Evolutionary conservation across 1,140 invertebrate species (phyloP).

Genomic region (silkworm (Bombyx mori)): DNA sequence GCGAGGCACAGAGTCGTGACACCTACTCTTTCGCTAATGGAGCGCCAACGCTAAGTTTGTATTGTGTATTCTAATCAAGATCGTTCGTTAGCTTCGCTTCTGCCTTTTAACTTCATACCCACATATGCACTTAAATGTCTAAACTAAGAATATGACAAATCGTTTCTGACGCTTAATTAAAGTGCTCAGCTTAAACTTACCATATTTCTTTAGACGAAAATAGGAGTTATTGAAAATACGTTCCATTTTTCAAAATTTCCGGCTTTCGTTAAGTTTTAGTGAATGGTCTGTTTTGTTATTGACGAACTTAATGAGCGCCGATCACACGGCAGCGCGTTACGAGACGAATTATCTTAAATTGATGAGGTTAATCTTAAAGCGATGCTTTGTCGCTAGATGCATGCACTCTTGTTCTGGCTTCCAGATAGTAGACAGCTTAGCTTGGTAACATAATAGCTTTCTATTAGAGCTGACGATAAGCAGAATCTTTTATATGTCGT

Average conservation of each 20-base stretch:
- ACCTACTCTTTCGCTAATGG: conserved; percentile 60
- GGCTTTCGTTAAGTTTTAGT: too few relatives aligned
- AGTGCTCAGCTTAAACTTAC: background rate
- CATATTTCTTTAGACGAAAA: too few relatives aligned
- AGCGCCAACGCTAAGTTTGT: conserved; percentile 42
- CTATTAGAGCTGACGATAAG: conserved; percentile 6
- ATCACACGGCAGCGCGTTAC: conserved; percentile 45
- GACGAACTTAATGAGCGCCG: background rate
- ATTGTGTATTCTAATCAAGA: conserved; percentile 56
- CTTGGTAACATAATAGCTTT: conserved; percentile 17
- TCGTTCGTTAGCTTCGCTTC: conserved; percentile 38
- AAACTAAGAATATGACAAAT: too few relatives aligned
- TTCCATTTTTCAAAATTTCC: too few relatives aligned
- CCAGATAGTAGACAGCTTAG: conserved; percentile 18
- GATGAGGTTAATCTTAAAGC: conserved; percentile 49
- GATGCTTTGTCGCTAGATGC: conserved; percentile 35
- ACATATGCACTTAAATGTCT: background rate
- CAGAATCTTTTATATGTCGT: background rate
- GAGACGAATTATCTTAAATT: conserved; percentile 43
- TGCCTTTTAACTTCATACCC: conserved; percentile 43
- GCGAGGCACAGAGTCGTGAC: conserved; percentile 50
- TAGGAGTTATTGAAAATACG: too few relatives aligned
- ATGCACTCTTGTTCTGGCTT: conserved; percentile 23
- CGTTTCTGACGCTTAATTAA: conserved; percentile 14
- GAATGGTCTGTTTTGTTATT: too few relatives aligned